Evolutionary conservation across 2,888 invertebrate genomes (phyloP).

Genomic region (Chloroclystis v-ata): DNA sequence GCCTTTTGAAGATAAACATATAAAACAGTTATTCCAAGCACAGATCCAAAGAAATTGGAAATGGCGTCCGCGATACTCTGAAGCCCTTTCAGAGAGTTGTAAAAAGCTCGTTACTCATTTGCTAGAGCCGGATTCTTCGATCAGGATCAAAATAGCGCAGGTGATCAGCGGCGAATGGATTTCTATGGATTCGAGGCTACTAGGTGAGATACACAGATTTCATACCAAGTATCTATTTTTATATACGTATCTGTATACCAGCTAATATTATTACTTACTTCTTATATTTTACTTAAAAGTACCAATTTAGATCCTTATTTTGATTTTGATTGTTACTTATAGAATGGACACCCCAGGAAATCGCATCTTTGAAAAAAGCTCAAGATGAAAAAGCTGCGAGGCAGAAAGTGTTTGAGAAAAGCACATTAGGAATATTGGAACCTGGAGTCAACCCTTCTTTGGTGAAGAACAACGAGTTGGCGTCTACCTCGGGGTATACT

Average conservation of each 20-base stretch:
- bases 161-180: slow-evolving; percentile 80
- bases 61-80: slow-evolving; percentile 81
- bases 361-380: slow-evolving; percentile 58
- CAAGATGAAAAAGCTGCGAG: slow-evolving; percentile 50
- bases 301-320: not conserved
- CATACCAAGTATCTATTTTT: too few relatives aligned
- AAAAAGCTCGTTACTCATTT: slow-evolving; percentile 80
- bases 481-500: slow-evolving; percentile 48
- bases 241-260: too few relatives aligned
- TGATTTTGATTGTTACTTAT: slow-evolving; percentile 20
- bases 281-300: too few relatives aligned
- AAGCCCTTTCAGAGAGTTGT: slow-evolving; percentile 77
- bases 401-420: slow-evolving; percentile 38
- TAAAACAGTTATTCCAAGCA: slow-evolving; percentile 82
- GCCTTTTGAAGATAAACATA: slow-evolving; percentile 89
- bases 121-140: slow-evolving; percentile 82
- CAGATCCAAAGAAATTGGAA: slow-evolving; percentile 81
- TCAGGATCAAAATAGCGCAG: slow-evolving; percentile 79
- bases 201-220: slow-evolving; percentile 41
- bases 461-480: slow-evolving; percentile 41
- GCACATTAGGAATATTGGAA: slow-evolving; percentile 26
- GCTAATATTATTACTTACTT: too few relatives aligned
- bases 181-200: slow-evolving; percentile 80
- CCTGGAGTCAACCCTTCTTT: slow-evolving; percentile 38
- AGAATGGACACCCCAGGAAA: slow-evolving; percentile 69